phyloP scores from a whole-genome alignment of 2,797 vertebrate species.

The Aselliscus stoliczkanus region DNA sequence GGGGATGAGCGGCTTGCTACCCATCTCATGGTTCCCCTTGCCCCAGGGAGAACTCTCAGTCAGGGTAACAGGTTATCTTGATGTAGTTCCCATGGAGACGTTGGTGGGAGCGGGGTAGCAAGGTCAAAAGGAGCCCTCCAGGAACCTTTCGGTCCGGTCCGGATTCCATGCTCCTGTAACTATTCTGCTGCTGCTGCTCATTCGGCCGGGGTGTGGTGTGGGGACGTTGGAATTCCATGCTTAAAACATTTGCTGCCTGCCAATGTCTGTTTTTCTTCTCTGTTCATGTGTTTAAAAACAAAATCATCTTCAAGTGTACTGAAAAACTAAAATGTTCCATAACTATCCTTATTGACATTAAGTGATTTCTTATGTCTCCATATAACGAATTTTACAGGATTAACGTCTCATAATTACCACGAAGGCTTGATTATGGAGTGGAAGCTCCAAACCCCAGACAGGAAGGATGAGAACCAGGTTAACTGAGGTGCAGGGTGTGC shows the following conservation, averaged over 20 bases:
- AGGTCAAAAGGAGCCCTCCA: neutral
- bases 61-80: constrained; percentile 11
- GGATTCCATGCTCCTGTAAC: neutral
- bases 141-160: neutral
- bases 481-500: no score
- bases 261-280: constrained; percentile 43
- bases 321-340: neutral
- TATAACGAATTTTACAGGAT: neutral
- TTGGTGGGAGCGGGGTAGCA: neutral
- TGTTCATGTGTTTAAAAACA: constrained; percentile 33
- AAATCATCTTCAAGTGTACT: constrained; percentile 23
- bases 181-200: neutral
- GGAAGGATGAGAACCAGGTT: neutral
- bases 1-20: neutral
- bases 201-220: neutral
- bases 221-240: neutral
- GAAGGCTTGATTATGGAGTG: neutral
- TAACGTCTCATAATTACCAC: neutral
- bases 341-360: neutral
- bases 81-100: neutral
- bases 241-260: constrained; percentile 40
- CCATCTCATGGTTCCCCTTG: neutral
- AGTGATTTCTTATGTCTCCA: constrained; percentile 1
- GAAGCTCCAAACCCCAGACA: neutral
- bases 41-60: neutral